Evolutionary conservation across 2,888 invertebrate genomes (phyloP).

Genomic region (Schizotus pectinicornis): DNA sequence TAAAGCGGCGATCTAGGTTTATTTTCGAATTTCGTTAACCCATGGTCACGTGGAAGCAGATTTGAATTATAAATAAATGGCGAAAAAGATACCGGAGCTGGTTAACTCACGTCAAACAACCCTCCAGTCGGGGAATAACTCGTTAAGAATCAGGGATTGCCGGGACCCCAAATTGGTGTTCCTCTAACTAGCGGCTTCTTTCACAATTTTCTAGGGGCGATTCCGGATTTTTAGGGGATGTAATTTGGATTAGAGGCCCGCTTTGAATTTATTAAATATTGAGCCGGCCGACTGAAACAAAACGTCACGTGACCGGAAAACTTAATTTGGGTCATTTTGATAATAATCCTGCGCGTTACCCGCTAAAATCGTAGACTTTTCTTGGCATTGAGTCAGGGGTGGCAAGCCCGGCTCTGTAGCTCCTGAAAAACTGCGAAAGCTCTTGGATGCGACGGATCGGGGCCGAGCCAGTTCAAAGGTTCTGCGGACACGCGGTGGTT

Average conservation of each 20-base stretch:
- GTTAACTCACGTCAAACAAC: constrained; percentile 19
- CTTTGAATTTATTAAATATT: too few species aligned
- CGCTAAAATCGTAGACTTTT: neutral
- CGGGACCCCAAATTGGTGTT: neutral
- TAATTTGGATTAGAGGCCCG: too few species aligned
- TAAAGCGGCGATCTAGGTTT: constrained; percentile 14
- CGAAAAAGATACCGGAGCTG: constrained; percentile 11
- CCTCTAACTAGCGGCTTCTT: too few species aligned
- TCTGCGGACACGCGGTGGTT: constrained; percentile 52
- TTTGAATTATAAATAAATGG: constrained; percentile 26
- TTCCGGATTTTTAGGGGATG: too few species aligned
- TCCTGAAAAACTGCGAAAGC: constrained; percentile 23
- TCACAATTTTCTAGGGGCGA: too few species aligned
- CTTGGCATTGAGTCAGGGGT: neutral
- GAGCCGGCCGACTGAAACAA: too few species aligned
- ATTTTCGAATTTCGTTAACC: constrained; percentile 18
- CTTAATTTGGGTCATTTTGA: too few species aligned
- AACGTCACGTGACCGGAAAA: too few species aligned
- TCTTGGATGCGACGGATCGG: constrained; percentile 17
- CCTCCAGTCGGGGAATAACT: neutral
- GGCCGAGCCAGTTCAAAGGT: constrained; percentile 47
- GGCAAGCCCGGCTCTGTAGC: constrained; percentile 7
- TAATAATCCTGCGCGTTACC: too few species aligned
- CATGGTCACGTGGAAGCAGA: constrained; percentile 13
- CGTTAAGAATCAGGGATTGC: constrained; percentile 9